Percentiles rank a stretch among this genome's conserved stretches.
Evolutionary conservation across 2,797 vertebrate species (phyloP).

Genomic region (Phalloptychus januarius): DNA sequence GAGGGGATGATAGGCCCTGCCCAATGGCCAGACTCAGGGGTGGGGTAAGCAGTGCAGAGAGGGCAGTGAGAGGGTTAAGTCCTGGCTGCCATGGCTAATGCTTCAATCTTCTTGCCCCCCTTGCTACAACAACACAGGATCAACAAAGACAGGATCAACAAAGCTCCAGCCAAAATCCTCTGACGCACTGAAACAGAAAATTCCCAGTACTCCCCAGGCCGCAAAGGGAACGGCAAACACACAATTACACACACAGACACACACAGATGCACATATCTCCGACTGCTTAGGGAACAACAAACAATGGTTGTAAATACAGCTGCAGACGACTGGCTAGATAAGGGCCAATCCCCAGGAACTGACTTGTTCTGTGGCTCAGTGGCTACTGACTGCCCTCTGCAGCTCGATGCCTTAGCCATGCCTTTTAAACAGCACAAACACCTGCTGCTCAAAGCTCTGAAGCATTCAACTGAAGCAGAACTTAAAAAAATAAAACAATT

Average conservation of each 20-base stretch:
- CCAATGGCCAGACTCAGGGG: slow-evolving; percentile 45
- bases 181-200: slow-evolving; percentile 95
- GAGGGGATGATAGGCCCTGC: slow-evolving; percentile 55
- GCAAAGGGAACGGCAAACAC: slow-evolving; percentile 87
- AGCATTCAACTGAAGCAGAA: slow-evolving; percentile 52
- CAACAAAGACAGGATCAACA: slow-evolving; percentile 88
- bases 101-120: slow-evolving; percentile 81
- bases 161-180: slow-evolving; percentile 92
- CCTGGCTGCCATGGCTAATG: slow-evolving; percentile 85
- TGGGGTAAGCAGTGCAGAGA: slow-evolving; percentile 42
- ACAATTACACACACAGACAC: slow-evolving; percentile 56
- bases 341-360: slow-evolving; percentile 74
- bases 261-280: slow-evolving; percentile 61
- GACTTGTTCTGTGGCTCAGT: slow-evolving; percentile 75
- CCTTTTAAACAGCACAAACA: slow-evolving; percentile 68
- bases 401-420: slow-evolving; percentile 69
- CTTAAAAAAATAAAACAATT: slow-evolving; percentile 47
- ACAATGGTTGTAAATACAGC: slow-evolving; percentile 91
- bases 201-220: slow-evolving; percentile 87
- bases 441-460: slow-evolving; percentile 70
- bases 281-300: slow-evolving; percentile 81
- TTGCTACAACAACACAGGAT: slow-evolving; percentile 86
- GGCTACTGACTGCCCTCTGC: slow-evolving; percentile 77
- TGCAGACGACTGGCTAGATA: slow-evolving; percentile 87
- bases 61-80: slow-evolving; percentile 80